Percentiles rank a stretch among this genome's conserved stretches.
Evolutionary conservation across 2,797 vertebrate species (phyloP).

Genomic region (Caiman crocodilus): DNA sequence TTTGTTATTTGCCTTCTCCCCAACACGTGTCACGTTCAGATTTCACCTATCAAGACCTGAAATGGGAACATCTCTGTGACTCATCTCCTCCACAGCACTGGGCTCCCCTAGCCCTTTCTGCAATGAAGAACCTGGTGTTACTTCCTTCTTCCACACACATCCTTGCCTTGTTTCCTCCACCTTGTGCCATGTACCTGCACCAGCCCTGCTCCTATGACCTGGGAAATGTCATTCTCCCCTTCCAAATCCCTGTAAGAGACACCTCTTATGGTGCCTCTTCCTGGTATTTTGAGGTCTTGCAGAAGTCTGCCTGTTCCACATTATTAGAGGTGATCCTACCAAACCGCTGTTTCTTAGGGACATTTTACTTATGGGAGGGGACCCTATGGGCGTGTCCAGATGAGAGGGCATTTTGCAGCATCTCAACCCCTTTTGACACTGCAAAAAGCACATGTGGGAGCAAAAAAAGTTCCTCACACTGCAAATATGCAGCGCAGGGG

Average conservation of each 20-base stretch:
- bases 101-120: not conserved
- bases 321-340: constrained; percentile 22
- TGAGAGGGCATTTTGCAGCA: too few relatives aligned
- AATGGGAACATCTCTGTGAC: too few relatives aligned
- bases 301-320: constrained; percentile 36
- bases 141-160: not conserved
- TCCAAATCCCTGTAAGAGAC: not conserved
- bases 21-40: not conserved
- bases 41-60: not conserved
- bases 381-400: too few relatives aligned
- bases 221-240: not conserved
- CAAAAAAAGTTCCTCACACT: too few relatives aligned
- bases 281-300: constrained; percentile 5
- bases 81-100: not conserved
- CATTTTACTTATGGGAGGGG: not conserved
- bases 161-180: not conserved
- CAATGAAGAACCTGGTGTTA: not conserved
- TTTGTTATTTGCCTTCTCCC: not conserved
- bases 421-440: too few relatives aligned
- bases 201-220: not conserved
- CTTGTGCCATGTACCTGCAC: not conserved
- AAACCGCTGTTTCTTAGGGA: constrained; percentile 39
- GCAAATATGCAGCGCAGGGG: too few relatives aligned
- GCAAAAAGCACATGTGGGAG: too few relatives aligned
- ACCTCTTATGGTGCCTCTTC: not conserved